Evolutionary conservation across 2,113 vertebrate genomes (phyloP), one percentile per base, ranked within the genome.

Genomic region (Corydoras sp.): DNA sequence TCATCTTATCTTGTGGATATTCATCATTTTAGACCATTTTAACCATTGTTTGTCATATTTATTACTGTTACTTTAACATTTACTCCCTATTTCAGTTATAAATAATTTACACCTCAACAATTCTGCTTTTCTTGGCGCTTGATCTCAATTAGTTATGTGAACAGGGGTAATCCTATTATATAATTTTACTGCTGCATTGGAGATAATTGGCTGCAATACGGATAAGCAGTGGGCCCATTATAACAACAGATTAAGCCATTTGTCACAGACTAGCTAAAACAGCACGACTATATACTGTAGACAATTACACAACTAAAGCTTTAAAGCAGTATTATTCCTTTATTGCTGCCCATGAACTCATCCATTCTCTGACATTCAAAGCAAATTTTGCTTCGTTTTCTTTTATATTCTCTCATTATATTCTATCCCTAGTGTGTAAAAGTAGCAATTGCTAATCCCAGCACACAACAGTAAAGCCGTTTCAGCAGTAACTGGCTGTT

Each of bases 151-250:
- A 72, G 69, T 71, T 64, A 71, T 60, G 60, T 35, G 56, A 75
- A 69, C 68, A 74, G 74, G 75, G 71, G 54, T 62, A 77, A 76
- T 75, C 72, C 56, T 51, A 72, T 81, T 77, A 76, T 66, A 76
- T 65, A 68, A 76, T 79, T 76, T 81, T 68, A 77, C 56, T 77
- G 64, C 30, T 75, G 69, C 58, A 79, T 77, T 68, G 58, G 49
- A 67, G 62, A 62, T 79, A 79, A 79, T 72, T 75, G 58, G 18
- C 60, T 72, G 63, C 65, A 65, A 70, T 69, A 60, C 30, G 30
- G 59, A 75, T 68, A 67, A 72, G 68, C 66, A 18, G 66, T 78
- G 31, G 59, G 68, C 66, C 18, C 48, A 75, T 75, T 78, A 72
- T 71, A 60, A 71, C 64, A 75, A 59, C 32, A 29, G 48, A 18